Conservation (phyloP, 2,888 invertebrate genomes). For the Pimpla rufipes region DNA sequence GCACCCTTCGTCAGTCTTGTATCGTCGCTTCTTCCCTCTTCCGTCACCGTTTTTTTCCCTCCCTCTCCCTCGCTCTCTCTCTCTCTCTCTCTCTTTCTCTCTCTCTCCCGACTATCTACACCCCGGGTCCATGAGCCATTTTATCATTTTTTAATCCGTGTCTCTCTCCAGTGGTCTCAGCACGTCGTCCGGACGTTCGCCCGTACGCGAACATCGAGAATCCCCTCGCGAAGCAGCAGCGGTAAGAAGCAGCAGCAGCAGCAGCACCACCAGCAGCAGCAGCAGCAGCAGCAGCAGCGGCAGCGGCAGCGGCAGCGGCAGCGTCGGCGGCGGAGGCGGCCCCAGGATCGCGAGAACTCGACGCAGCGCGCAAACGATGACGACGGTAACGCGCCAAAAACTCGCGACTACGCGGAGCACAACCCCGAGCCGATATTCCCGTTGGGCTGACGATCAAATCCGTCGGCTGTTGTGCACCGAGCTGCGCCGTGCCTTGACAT, state of each 20-base stretch:
- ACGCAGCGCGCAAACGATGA: constrained; percentile 34
- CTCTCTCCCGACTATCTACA: constrained; percentile 25
- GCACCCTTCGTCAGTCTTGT: constrained; percentile 47
- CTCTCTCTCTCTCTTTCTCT: constrained; percentile 3
- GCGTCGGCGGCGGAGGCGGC: background rate
- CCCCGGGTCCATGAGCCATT: constrained; percentile 25
- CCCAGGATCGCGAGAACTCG: constrained; percentile 41
- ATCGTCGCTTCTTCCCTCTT: constrained; percentile 34
- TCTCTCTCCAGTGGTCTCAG: constrained; percentile 30
- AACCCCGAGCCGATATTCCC: constrained; percentile 44
- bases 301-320: constrained; percentile 29
- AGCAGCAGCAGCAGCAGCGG: constrained; percentile 1
- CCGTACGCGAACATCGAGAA: constrained; percentile 57
- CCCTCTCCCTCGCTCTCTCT: constrained; percentile 16
- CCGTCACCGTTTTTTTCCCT: constrained; percentile 14
- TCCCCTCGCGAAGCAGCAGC: constrained; percentile 47
- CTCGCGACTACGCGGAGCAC: constrained; percentile 53
- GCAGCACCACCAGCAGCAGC: background rate
- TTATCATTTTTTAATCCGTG: constrained; percentile 49
- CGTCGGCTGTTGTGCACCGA: constrained; percentile 75
- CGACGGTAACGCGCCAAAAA: constrained; percentile 65
- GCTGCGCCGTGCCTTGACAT: constrained; percentile 80
- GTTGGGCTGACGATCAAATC: constrained; percentile 67
- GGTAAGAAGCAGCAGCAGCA: background rate
- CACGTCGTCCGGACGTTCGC: constrained; percentile 50